These are phyloP conservation scores for Chunga burmeisteri DNA, from an alignment of 2,113 vertebrate genomes.

Conservation along the genomic window DNA sequence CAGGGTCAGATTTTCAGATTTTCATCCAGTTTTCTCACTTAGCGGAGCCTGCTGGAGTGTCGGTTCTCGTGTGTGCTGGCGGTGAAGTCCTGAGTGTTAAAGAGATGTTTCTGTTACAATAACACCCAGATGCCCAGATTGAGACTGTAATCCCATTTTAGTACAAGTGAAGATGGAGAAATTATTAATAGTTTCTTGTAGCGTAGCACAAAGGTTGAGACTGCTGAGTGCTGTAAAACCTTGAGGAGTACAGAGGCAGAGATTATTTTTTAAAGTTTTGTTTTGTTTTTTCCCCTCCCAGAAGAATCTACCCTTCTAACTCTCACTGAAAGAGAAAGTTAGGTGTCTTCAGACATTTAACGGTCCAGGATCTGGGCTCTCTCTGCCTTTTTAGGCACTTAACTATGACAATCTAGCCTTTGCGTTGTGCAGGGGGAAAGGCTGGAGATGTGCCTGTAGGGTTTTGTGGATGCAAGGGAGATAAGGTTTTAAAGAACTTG, in stretches of 20 bases:
- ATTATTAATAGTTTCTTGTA: not conserved
- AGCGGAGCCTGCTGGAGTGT: not conserved
- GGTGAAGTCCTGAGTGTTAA: not conserved
- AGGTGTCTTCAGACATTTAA: not conserved
- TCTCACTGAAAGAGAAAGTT: not conserved
- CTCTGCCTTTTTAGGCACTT: not conserved
- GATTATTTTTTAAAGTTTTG: not conserved
- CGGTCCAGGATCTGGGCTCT: not conserved
- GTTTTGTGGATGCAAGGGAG: not conserved
- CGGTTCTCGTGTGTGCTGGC: not conserved
- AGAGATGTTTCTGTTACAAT: not conserved
- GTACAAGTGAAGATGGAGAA: not conserved
- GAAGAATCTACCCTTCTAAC: not conserved
- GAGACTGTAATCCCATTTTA: not conserved
- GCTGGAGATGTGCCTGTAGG: not conserved
- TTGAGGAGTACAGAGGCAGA: not conserved
- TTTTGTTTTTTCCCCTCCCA: fast-evolving
- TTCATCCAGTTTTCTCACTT: not conserved
- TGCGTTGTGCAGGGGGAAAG: not conserved
- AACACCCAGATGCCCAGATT: not conserved
- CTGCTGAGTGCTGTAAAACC: not conserved
- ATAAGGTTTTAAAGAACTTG: not conserved
- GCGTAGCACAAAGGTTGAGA: not conserved
- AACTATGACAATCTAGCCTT: not conserved
- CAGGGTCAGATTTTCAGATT: not conserved